These are phyloP conservation scores for Muscicapa striata DNA, from an alignment of 2,797 vertebrate species.

Conservation along the genomic window DNA sequence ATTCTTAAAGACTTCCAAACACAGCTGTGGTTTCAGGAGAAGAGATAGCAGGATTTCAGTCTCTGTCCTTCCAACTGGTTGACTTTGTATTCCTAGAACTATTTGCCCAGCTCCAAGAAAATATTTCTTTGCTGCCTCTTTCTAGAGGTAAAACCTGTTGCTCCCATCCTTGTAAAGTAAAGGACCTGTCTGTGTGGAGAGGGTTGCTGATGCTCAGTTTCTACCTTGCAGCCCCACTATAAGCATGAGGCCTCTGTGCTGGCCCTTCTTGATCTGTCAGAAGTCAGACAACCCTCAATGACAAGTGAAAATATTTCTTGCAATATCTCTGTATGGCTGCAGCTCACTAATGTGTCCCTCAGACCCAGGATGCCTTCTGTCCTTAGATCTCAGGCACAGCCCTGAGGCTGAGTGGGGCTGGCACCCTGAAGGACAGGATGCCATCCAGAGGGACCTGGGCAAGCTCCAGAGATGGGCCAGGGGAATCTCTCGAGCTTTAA, in stretches of 20 bases:
- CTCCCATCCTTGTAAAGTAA: background rate
- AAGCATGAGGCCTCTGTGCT: background rate
- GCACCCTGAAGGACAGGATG: background rate
- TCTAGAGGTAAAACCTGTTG: background rate
- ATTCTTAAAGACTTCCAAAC: background rate
- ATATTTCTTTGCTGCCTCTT: background rate
- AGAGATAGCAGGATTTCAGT: background rate
- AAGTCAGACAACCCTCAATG: background rate
- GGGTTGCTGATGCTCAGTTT: background rate
- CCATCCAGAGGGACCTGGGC: background rate
- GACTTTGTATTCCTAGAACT: background rate
- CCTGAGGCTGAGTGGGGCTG: background rate
- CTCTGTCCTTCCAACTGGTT: background rate
- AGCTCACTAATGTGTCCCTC: background rate
- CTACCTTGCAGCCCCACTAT: too few species aligned
- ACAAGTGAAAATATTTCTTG: background rate
- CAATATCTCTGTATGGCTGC: background rate
- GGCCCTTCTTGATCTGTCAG: background rate
- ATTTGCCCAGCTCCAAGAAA: background rate
- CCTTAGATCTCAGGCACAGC: background rate
- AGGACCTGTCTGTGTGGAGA: background rate
- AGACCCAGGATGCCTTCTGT: background rate
- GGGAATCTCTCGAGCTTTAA: too few species aligned
- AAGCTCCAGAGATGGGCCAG: too few species aligned
- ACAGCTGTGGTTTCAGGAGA: background rate